These are phyloP conservation scores for Theodoxus fluviatilis DNA, from an alignment of 2,888 invertebrate genomes.

Conservation along the genomic window DNA sequence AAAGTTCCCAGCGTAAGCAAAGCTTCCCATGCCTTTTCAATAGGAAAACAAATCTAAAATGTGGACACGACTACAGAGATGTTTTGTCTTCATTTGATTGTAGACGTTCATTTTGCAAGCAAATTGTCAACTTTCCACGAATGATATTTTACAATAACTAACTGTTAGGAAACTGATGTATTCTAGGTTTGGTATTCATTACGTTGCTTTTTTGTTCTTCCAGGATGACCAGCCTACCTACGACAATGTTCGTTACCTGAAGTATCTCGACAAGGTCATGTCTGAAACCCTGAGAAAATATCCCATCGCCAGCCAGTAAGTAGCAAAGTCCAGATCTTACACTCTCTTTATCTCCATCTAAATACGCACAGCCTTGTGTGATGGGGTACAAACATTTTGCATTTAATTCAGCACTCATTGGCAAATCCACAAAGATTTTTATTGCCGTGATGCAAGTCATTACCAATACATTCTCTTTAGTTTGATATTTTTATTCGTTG, in stretches of 20 bases:
- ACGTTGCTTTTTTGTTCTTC: no score
- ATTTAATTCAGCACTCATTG: background rate
- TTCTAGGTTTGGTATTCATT: no score
- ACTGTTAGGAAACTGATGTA: no score
- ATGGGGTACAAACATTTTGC: background rate
- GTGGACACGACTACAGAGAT: no score
- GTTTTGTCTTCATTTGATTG: no score
- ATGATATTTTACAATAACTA: no score
- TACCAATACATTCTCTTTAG: background rate
- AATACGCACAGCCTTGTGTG: background rate
- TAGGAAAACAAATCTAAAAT: no score
- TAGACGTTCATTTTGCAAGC: no score
- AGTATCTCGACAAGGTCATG: conserved; percentile 66
- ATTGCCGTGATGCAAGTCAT: background rate
- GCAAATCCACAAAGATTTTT: background rate
- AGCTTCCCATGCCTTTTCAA: no score
- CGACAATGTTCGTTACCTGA: conserved; percentile 59
- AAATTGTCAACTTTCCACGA: no score
- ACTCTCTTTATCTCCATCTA: background rate
- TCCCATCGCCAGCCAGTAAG: conserved; percentile 62
- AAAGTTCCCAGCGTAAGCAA: no score
- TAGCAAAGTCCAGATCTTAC: conserved; percentile 16
- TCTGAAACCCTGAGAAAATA: conserved; percentile 66
- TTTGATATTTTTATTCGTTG: background rate
- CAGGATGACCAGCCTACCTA: conserved; percentile 49